A percentile compares a stretch with the other conserved stretches of the same genome.
Conservation (phyloP, 1,140 invertebrate genomes). For the Drosophila ananassae region DNA sequence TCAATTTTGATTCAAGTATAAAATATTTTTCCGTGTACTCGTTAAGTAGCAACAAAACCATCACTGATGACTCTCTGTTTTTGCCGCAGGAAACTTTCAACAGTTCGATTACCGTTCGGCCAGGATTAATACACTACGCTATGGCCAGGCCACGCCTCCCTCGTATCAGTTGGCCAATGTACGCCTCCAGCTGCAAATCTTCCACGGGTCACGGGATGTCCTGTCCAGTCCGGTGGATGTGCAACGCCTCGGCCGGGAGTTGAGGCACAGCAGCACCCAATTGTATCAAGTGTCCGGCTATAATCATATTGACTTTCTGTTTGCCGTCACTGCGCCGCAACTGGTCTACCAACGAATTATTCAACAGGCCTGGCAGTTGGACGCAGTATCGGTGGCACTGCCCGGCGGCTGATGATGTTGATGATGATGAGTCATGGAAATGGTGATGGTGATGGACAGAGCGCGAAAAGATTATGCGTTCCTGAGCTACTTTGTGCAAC, state of each 20-base stretch:
- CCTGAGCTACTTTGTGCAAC: not conserved
- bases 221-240: slow-evolving; percentile 59
- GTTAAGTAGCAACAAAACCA: not conserved
- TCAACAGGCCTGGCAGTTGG: slow-evolving; percentile 47
- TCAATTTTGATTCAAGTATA: not conserved
- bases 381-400: slow-evolving; percentile 8
- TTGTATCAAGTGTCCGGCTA: slow-evolving; percentile 66
- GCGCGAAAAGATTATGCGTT: not conserved
- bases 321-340: slow-evolving; percentile 52
- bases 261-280: slow-evolving; percentile 52
- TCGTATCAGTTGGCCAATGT: slow-evolving; percentile 65
- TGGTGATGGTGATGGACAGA: not conserved
- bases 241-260: slow-evolving; percentile 36
- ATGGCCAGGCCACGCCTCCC: slow-evolving; percentile 62
- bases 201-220: slow-evolving; percentile 65
- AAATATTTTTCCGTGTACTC: not conserved
- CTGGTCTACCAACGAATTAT: slow-evolving; percentile 70
- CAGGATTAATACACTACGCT: slow-evolving; percentile 48
- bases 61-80: slow-evolving; percentile 11
- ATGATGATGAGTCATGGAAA: slow-evolving; percentile 11
- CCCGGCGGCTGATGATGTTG: slow-evolving; percentile 1
- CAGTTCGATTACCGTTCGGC: slow-evolving; percentile 65
- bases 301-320: slow-evolving; percentile 79
- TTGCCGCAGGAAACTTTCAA: slow-evolving; percentile 65
- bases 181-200: slow-evolving; percentile 65